A percentile compares a stretch with the other conserved stretches of the same genome.
phyloP scores from a whole-genome alignment of 2,888 invertebrate species.

The Stratiomys singularior region DNA sequence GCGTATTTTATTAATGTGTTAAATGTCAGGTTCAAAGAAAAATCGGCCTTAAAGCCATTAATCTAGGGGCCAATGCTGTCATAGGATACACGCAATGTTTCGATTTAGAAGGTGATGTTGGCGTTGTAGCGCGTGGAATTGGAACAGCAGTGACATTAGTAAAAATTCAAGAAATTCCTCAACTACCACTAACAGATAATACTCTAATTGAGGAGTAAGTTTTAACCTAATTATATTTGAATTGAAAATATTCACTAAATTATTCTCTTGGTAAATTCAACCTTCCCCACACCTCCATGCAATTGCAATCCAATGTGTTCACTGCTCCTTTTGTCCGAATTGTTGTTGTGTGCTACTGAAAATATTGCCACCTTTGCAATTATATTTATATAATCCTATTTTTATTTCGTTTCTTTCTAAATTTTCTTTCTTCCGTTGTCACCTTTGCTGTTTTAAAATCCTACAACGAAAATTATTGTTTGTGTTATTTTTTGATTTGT shows the following conservation, averaged over 20 bases:
- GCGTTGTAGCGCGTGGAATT: constrained; percentile 94
- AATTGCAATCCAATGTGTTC: neutral
- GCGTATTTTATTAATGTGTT: neutral
- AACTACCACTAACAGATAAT: constrained; percentile 63
- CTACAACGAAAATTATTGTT: neutral
- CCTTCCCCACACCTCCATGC: neutral
- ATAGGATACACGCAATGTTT: constrained; percentile 95
- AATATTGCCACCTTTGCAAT: neutral
- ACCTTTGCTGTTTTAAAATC: too few relatives aligned
- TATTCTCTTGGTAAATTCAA: neutral
- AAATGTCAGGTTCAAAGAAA: constrained; percentile 82
- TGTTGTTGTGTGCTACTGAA: constrained; percentile 29
- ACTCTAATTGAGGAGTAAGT: constrained; percentile 73
- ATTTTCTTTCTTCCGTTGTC: too few relatives aligned
- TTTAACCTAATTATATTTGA: constrained; percentile 41
- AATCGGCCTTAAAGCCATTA: constrained; percentile 92
- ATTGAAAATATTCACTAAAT: constrained; percentile 15
- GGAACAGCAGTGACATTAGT: constrained; percentile 87
- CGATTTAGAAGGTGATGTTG: constrained; percentile 96
- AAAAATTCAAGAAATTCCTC: constrained; percentile 68
- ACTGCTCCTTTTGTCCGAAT: neutral
- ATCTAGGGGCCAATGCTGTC: constrained; percentile 94
- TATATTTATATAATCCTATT: neutral
- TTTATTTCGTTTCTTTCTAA: neutral
- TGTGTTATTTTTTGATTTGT: constrained; percentile 1